Percentiles rank a stretch among this genome's conserved stretches.
phyloP scores from a whole-genome alignment of 2,888 invertebrate genomes.

The Coremacera marginata region DNA sequence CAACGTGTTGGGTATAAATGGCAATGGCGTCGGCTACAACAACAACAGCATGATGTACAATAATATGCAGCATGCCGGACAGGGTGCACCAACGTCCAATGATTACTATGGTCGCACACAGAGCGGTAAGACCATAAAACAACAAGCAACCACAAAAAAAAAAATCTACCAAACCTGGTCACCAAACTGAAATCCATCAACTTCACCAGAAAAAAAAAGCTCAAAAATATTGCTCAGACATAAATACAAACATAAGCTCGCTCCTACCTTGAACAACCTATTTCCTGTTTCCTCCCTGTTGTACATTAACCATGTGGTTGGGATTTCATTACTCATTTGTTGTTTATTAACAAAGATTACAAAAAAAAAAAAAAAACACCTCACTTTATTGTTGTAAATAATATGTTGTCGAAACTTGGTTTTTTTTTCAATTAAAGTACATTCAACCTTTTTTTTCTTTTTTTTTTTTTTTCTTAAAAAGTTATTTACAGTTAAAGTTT shows the following conservation, averaged over 20 bases:
- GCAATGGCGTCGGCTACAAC: slow-evolving; percentile 58
- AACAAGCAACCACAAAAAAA: slow-evolving; percentile 17
- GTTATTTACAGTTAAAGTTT: too few relatives aligned
- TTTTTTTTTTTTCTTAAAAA: too few relatives aligned
- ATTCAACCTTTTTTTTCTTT: too few relatives aligned
- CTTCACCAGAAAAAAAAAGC: background rate
- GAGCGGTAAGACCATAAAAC: slow-evolving; percentile 65
- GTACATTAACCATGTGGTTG: slow-evolving; percentile 32
- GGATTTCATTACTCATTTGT: background rate
- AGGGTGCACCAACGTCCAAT: slow-evolving; percentile 54
- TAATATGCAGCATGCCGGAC: slow-evolving; percentile 57
- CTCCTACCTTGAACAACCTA: background rate
- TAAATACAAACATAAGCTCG: background rate
- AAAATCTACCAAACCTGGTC: background rate
- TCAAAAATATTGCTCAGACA: too few relatives aligned
- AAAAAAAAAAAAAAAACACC: background rate
- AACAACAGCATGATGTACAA: slow-evolving; percentile 61
- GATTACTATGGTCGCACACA: slow-evolving; percentile 68
- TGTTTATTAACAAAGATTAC: background rate
- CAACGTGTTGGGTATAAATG: slow-evolving; percentile 44
- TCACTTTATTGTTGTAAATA: slow-evolving; percentile 28
- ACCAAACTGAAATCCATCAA: background rate
- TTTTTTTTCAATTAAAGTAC: too few relatives aligned
- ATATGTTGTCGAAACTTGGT: slow-evolving; percentile 1
- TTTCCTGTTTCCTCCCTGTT: background rate